These are phyloP conservation scores for Ditylenchus weischeri DNA, from an alignment of 2,888 invertebrate species.

Conservation along the genomic window DNA sequence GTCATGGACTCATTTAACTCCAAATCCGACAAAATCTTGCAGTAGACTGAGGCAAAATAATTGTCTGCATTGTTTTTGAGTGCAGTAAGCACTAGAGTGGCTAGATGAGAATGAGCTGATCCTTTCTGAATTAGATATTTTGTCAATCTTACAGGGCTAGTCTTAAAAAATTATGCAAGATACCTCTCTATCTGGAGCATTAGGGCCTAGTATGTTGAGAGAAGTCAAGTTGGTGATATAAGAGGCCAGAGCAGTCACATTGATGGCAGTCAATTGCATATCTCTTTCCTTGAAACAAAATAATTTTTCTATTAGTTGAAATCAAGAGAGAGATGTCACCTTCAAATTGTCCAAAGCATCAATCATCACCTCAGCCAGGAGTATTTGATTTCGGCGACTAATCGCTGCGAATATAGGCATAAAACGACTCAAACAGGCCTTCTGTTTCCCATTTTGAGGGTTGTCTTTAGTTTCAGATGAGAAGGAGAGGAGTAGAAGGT, in stretches of 20 bases:
- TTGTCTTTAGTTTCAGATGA: constrained; percentile 1
- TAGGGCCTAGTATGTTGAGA: neutral
- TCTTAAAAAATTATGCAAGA: neutral
- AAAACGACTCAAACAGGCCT: constrained; percentile 9
- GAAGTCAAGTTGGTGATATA: neutral
- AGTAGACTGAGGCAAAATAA: constrained; percentile 9
- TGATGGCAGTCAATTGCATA: neutral
- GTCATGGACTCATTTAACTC: constrained; percentile 9
- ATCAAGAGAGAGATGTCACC: neutral
- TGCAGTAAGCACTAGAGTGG: neutral
- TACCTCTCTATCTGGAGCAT: constrained; percentile 2
- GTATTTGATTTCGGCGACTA: constrained; percentile 8
- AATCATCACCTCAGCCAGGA: constrained; percentile 10
- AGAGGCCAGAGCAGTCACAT: neutral
- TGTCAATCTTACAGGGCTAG: neutral
- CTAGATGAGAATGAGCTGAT: constrained; percentile 13
- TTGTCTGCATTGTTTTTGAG: constrained; percentile 7
- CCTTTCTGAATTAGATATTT: constrained; percentile 8
- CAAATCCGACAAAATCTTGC: constrained; percentile 8
- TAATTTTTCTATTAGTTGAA: neutral
- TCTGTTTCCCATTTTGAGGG: constrained; percentile 3
- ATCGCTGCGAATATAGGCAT: constrained; percentile 4
- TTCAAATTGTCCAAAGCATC: constrained; percentile 4
- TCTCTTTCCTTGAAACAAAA: constrained; percentile 3
- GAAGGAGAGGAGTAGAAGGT: constrained; percentile 2